Evolutionary conservation across 2,797 vertebrate genomes (phyloP).

Genomic region (Sibirionetta formosa): DNA sequence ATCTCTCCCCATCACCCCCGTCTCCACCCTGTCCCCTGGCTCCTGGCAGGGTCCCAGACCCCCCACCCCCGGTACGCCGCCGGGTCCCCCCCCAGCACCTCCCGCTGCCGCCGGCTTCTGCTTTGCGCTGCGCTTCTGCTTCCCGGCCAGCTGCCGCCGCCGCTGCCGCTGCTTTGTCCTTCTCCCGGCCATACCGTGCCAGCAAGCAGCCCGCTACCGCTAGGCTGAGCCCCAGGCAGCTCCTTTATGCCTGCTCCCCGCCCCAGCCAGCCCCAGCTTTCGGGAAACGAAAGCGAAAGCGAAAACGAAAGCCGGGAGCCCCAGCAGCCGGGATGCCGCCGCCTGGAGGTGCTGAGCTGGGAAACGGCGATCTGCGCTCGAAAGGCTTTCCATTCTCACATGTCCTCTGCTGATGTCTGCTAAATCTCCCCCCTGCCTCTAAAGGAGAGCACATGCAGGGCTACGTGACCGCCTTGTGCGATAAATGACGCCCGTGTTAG

Average conservation of each 20-base stretch:
- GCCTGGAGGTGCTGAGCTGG: fast-evolving
- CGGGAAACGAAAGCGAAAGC: slow-evolving; percentile 16
- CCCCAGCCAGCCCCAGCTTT: not conserved
- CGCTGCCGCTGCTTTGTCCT: not conserved
- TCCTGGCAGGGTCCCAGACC: too few relatives aligned
- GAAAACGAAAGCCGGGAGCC: not conserved
- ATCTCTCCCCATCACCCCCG: too few relatives aligned
- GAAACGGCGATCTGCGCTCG: fast-evolving
- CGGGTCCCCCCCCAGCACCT: too few relatives aligned
- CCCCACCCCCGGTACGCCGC: too few relatives aligned
- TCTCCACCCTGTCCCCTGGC: not conserved
- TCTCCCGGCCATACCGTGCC: not conserved
- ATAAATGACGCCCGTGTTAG: not conserved
- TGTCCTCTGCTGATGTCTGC: not conserved
- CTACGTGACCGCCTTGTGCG: not conserved
- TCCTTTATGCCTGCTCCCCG: too few relatives aligned
- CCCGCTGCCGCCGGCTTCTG: too few relatives aligned
- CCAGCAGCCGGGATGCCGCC: too few relatives aligned
- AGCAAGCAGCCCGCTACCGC: not conserved
- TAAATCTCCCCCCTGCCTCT: not conserved
- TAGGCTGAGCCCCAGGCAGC: not conserved
- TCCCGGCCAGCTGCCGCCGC: too few relatives aligned
- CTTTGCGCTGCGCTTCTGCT: not conserved
- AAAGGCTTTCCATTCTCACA: not conserved
- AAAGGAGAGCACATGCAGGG: not conserved